phyloP scores from a whole-genome alignment of 1,140 invertebrate species.

The Meteorus sp. region DNA sequence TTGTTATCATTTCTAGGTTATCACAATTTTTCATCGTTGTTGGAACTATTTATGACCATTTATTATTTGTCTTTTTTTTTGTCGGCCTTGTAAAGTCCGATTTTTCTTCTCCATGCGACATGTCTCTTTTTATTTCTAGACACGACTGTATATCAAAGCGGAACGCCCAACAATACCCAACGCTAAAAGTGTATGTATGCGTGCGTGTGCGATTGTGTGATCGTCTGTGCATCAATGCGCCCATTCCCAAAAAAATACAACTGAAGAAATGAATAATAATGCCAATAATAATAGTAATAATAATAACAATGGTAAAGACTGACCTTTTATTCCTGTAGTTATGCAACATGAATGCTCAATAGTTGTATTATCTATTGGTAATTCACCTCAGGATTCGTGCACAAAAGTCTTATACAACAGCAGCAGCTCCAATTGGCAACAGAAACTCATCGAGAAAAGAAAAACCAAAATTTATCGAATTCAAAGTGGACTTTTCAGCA shows the following conservation, averaged over 20 bases:
- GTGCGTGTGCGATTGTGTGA: constrained; percentile 13
- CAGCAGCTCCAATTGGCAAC: constrained; percentile 1
- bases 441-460: not conserved
- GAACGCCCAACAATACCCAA: constrained; percentile 23
- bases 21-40: too few species aligned
- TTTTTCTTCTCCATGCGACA: constrained; percentile 8
- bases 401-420: constrained; percentile 1
- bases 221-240: constrained; percentile 17
- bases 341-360: constrained; percentile 1
- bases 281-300: constrained; percentile 12
- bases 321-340: not conserved
- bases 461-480: not conserved
- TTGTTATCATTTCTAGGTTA: too few species aligned
- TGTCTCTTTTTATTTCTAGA: constrained; percentile 30
- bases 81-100: not conserved
- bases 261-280: too few species aligned
- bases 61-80: constrained; percentile 12
- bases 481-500: constrained; percentile 1
- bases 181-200: constrained; percentile 32
- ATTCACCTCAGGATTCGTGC: not conserved
- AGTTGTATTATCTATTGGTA: not conserved
- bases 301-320: not conserved
- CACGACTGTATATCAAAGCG: constrained; percentile 31
- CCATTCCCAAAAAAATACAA: too few species aligned
- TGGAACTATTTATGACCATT: too few species aligned